Conservation (phyloP, 2,888 invertebrate genomes). For the Eupeodes luniger region DNA sequence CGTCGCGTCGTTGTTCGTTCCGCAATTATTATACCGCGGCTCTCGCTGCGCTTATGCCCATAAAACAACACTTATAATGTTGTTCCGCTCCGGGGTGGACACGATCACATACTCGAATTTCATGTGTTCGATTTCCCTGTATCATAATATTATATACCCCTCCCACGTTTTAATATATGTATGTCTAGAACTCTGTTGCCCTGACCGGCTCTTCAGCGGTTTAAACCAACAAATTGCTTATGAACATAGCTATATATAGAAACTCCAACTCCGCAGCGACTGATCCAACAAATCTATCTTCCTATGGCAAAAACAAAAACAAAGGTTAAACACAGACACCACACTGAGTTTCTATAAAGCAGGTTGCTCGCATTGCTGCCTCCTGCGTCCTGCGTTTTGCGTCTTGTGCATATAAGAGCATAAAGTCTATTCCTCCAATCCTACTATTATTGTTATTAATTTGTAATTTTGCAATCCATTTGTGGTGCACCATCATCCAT, state of each 20-base stretch:
- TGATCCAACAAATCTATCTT: constrained; percentile 25
- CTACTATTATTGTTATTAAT: constrained; percentile 75
- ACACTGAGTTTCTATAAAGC: constrained; percentile 31
- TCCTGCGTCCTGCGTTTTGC: too few species aligned
- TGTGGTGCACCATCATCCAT: constrained; percentile 73
- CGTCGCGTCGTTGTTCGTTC: constrained; percentile 42
- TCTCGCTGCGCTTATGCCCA: constrained; percentile 27
- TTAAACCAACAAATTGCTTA: constrained; percentile 52
- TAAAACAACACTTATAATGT: constrained; percentile 47
- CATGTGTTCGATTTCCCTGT: constrained; percentile 55
- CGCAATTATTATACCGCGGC: constrained; percentile 17
- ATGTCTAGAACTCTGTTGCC: not conserved
- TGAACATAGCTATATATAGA: constrained; percentile 40
- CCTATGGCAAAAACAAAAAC: not conserved
- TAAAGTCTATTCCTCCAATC: constrained; percentile 54
- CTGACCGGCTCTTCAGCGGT: not conserved
- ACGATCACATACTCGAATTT: constrained; percentile 64
- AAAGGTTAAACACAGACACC: constrained; percentile 16
- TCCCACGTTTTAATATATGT: constrained; percentile 17
- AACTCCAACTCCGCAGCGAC: constrained; percentile 1
- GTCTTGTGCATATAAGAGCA: not conserved
- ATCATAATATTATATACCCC: constrained; percentile 50
- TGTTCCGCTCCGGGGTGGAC: constrained; percentile 66
- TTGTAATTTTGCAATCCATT: constrained; percentile 76
- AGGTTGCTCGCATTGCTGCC: constrained; percentile 57